Base-by-base conservation (phyloP, 30 jellyfish, hydroid and myxozoan species). In the Turritopsis rubra region DNA sequence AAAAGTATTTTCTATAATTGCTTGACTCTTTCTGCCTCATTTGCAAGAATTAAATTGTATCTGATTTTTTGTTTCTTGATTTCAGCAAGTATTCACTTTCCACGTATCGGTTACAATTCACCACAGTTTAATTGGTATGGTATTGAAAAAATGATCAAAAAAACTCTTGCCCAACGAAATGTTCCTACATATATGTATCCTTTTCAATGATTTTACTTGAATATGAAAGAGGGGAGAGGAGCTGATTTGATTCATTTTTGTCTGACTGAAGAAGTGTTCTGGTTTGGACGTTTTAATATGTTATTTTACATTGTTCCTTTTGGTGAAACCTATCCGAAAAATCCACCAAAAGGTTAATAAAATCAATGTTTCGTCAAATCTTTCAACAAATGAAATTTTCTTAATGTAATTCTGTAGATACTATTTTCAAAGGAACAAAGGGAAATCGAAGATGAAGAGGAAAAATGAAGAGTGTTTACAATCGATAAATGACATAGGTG, bases 71-170 rank as follows among this genome's bases (percentile, higher is more conserved):
- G n/a, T n/a, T n/a, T n/a, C n/a, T n/a, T n/a, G n/a, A n/a, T 75
- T 83, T 24, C 66, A 91, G 98, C 96, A 0, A 79, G 91, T 65
- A 66, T 91, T 29, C 98, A 91, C 68, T 81, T 91, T 30, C 98
- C 98, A 53, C 98, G 98, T 4, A 87, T 91, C 65, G 98, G 98
- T 28, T 85, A 91, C 89, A 91, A 88, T 80, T 78, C 95, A 13
- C 92, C 95, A 16, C 83, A 91, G 24, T 91, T 91, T 87, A 91
- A 91, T 65, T 91, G 98, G 98, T 91, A 91, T 54, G 98, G 94
- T 18, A 81, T 89, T 8, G 98, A 91, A 82, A 73, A 89, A 26
- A 24, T 86, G 66, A 81, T 91, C 52, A 84, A 81, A 79, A 91
- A 91, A 79, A 27, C 74, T 54, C 83, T 91, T 21, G 71, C 91